These are phyloP conservation scores for Loripinus fragilis DNA, from an alignment of 2,888 invertebrate species.

Conservation along the genomic window DNA sequence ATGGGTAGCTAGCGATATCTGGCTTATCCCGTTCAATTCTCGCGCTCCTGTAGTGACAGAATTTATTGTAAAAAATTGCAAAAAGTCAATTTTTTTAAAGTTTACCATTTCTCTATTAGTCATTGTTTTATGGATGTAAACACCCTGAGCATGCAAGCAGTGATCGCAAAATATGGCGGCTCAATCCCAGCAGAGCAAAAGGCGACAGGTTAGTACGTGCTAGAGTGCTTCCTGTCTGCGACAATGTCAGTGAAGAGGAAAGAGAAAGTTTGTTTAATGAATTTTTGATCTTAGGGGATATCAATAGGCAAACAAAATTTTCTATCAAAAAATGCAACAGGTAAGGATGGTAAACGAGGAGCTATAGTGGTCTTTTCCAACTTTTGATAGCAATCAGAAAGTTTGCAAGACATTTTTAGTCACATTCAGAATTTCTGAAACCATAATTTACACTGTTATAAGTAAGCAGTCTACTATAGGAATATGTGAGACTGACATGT, in stretches of 20 bases:
- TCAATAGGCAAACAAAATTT: conserved; percentile 31
- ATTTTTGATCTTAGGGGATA: conserved; percentile 22
- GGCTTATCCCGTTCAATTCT: too few relatives aligned
- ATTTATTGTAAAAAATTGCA: too few relatives aligned
- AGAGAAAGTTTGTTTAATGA: conserved; percentile 25
- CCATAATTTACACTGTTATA: conserved; percentile 1
- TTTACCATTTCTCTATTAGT: too few relatives aligned
- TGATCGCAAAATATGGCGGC: too few relatives aligned
- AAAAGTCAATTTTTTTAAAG: too few relatives aligned
- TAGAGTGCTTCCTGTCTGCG: too few relatives aligned
- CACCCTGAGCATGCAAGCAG: too few relatives aligned
- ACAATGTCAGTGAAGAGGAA: conserved; percentile 10
- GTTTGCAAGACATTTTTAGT: conserved; percentile 34
- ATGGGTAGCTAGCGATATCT: too few relatives aligned
- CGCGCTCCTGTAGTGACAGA: too few relatives aligned
- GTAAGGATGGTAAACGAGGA: not conserved
- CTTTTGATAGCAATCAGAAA: not conserved
- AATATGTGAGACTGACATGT: conserved; percentile 29
- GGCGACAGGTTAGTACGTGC: too few relatives aligned
- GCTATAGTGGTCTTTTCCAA: conserved; percentile 22
- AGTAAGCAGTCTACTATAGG: conserved; percentile 15
- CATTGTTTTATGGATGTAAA: too few relatives aligned
- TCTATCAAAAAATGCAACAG: conserved; percentile 20
- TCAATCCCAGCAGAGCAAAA: too few relatives aligned
- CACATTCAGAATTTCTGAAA: conserved; percentile 20